A percentile compares a stretch with the other conserved stretches of the same genome.
phyloP scores from a whole-genome alignment of 2,113 vertebrate genomes.

The Sinocyclocheilus anshuiensis region DNA sequence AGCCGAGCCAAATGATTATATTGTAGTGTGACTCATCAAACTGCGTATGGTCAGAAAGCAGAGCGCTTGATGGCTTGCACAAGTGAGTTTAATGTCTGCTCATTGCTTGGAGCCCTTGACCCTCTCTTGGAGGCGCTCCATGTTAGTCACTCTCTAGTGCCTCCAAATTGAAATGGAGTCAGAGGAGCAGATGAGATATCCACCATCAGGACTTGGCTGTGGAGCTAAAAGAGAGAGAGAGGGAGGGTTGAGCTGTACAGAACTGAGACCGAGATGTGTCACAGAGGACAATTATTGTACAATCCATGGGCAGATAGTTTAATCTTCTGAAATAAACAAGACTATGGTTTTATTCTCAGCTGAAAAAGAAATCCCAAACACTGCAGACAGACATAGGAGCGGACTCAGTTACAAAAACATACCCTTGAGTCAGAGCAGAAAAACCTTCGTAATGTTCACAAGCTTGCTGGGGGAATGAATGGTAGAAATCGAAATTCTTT shows the following conservation, averaged over 20 bases:
- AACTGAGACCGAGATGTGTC: neutral
- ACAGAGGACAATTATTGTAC: neutral
- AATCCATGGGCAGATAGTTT: neutral
- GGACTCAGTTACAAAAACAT: neutral
- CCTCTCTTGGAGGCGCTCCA: slow-evolving; percentile 68
- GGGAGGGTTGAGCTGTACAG: neutral
- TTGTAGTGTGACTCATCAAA: slow-evolving; percentile 68
- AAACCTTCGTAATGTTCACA: neutral
- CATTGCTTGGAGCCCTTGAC: slow-evolving; percentile 74
- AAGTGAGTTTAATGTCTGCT: slow-evolving; percentile 76
- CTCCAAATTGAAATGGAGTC: slow-evolving; percentile 73
- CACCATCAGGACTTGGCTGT: slow-evolving; percentile 61
- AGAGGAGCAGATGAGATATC: slow-evolving; percentile 74
- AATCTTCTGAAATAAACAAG: neutral
- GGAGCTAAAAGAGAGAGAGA: slow-evolving; percentile 19
- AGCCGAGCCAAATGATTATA: slow-evolving; percentile 55
- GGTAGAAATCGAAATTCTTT: slow-evolving; percentile 11
- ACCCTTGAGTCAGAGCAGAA: neutral
- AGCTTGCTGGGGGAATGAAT: neutral
- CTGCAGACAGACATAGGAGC: neutral
- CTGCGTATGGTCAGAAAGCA: slow-evolving; percentile 70
- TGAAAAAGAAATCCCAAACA: neutral
- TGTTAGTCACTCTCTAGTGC: slow-evolving; percentile 75
- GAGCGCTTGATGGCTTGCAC: slow-evolving; percentile 72
- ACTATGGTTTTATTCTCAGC: neutral